Percentiles rank a stretch among this genome's conserved stretches.
These are phyloP conservation scores for Drosophila rufa DNA, from an alignment of 1,140 invertebrate species.

Conservation along the genomic window DNA sequence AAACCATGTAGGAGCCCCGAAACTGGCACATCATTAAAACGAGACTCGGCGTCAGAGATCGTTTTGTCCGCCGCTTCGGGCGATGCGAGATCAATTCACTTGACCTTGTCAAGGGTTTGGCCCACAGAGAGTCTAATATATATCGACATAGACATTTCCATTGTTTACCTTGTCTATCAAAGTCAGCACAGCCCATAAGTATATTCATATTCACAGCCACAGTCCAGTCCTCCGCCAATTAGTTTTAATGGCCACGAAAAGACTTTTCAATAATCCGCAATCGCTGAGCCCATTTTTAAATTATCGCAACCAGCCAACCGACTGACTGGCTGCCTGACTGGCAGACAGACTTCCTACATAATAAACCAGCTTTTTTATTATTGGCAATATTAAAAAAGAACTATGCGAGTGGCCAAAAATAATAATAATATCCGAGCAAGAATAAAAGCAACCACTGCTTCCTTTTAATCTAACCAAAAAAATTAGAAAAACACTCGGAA, in stretches of 20 bases:
- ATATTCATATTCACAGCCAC: conserved; percentile 26
- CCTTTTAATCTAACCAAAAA: conserved; percentile 10
- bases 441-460: conserved; percentile 11
- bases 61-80: conserved; percentile 43
- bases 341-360: conserved; percentile 43
- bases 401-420: conserved; percentile 44
- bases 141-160: conserved; percentile 44
- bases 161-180: conserved; percentile 55
- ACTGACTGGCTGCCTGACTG: neutral
- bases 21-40: conserved; percentile 75
- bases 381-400: conserved; percentile 31
- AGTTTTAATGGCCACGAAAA: conserved; percentile 62
- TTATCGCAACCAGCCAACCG: conserved; percentile 17
- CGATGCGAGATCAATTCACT: conserved; percentile 50
- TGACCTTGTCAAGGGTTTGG: conserved; percentile 67
- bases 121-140: conserved; percentile 14
- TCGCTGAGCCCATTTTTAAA: conserved; percentile 24
- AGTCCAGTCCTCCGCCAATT: conserved; percentile 53
- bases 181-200: conserved; percentile 2
- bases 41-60: conserved; percentile 39
- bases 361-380: neutral
- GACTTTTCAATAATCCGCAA: conserved; percentile 50
- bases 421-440: conserved; percentile 14
- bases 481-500: neutral
- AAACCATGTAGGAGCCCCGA: conserved; percentile 56